phyloP scores from a whole-genome alignment of 2,113 vertebrate species.

The Tupaia chinensis region DNA sequence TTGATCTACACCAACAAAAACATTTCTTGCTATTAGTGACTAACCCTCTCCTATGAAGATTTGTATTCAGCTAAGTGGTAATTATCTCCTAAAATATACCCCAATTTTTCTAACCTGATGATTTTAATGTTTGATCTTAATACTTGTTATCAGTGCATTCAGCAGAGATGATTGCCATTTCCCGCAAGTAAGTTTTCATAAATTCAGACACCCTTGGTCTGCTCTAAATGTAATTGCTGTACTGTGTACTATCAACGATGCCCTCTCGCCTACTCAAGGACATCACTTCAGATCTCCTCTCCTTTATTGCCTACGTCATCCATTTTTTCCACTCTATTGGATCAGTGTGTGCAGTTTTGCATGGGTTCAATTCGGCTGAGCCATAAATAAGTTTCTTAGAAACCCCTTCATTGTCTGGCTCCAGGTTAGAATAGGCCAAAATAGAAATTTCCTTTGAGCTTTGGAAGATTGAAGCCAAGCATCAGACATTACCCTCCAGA shows the following conservation, averaged over 20 bases:
- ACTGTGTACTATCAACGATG: neutral
- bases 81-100: slow-evolving; percentile 61
- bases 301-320: neutral
- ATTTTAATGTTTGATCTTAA: slow-evolving; percentile 61
- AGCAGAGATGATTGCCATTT: slow-evolving; percentile 45
- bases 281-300: neutral
- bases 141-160: slow-evolving; percentile 50
- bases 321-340: neutral
- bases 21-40: slow-evolving; percentile 50
- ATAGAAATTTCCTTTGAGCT: neutral
- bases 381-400: neutral
- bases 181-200: slow-evolving; percentile 53
- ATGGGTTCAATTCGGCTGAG: neutral
- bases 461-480: neutral
- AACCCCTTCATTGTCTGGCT: neutral
- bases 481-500: neutral
- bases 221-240: neutral
- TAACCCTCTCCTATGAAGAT: slow-evolving; percentile 24
- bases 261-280: neutral
- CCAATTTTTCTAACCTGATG: slow-evolving; percentile 32
- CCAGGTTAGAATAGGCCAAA: neutral
- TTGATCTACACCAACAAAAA: slow-evolving; percentile 13
- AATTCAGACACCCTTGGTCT: neutral
- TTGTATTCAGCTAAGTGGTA: slow-evolving; percentile 41
- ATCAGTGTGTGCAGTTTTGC: neutral